These are phyloP conservation scores for Xestia sexstrigata DNA, from an alignment of 2,888 invertebrate species.

Conservation along the genomic window DNA sequence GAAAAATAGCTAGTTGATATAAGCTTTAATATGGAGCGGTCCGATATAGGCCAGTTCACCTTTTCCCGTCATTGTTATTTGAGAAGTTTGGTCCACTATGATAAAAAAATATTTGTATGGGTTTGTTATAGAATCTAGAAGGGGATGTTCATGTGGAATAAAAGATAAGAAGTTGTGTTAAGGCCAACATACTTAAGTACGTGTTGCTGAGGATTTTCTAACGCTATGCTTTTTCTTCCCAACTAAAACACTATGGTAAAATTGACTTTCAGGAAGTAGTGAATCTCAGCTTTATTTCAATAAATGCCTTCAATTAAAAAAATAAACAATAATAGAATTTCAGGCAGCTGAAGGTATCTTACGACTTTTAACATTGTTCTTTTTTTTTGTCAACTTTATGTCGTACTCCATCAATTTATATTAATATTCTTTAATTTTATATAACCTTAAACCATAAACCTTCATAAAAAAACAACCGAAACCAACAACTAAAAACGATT, in stretches of 20 bases:
- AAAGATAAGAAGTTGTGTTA: background rate
- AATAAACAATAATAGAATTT: background rate
- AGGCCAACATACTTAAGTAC: background rate
- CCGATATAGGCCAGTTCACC: slow-evolving; percentile 8
- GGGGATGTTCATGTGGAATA: background rate
- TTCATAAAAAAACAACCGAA: background rate
- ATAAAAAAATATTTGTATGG: slow-evolving; percentile 13
- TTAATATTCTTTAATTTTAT: background rate
- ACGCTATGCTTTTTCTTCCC: background rate
- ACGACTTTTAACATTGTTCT: background rate
- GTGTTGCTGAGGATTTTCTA: background rate
- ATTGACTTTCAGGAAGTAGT: background rate
- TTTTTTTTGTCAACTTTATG: background rate
- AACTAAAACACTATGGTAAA: background rate
- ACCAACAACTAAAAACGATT: slow-evolving; percentile 3
- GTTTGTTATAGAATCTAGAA: background rate
- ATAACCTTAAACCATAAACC: background rate
- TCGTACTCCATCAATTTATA: background rate
- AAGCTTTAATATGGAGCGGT: slow-evolving; percentile 20
- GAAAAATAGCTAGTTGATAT: slow-evolving; percentile 35
- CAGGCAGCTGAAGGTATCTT: background rate
- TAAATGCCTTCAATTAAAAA: background rate
- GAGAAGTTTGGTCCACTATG: background rate
- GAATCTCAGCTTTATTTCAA: background rate
- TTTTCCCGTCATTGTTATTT: slow-evolving; percentile 11